Conservation (phyloP, 2,797 vertebrate species). For the Poeciliopsis turneri region DNA sequence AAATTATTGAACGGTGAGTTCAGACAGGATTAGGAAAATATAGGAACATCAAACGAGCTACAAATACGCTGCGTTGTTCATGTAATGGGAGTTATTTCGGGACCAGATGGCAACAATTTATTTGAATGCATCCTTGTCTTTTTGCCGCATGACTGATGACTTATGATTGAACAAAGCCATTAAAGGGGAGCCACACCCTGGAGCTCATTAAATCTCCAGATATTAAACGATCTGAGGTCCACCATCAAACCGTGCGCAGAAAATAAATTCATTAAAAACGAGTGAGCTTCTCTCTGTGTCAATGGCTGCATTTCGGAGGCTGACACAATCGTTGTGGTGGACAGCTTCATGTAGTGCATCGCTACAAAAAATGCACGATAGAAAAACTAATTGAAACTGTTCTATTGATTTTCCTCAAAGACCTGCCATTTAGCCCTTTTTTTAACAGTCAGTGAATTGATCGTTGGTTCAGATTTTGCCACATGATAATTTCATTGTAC, state of each 20-base stretch:
- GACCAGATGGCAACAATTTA: conserved; percentile 1
- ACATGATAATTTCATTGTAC: background rate
- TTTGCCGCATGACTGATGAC: background rate
- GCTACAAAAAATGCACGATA: background rate
- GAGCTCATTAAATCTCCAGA: background rate
- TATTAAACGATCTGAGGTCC: conserved; percentile 1
- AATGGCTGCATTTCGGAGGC: background rate
- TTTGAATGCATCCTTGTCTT: background rate
- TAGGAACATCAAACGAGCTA: background rate
- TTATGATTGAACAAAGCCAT: background rate
- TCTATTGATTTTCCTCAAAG: background rate
- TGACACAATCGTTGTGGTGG: background rate
- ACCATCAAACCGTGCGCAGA: background rate
- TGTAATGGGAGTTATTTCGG: conserved; percentile 1
- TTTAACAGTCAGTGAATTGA: background rate
- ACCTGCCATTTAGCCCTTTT: background rate
- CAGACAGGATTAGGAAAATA: background rate
- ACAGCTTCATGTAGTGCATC: background rate
- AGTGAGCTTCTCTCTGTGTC: background rate
- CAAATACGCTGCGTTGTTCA: background rate
- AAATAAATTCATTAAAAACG: background rate
- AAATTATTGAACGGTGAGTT: background rate
- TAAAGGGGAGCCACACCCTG: background rate
- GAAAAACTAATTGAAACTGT: background rate
- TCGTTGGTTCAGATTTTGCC: background rate